Evolutionary conservation across 1,140 invertebrate species (phyloP).

Genomic region (Drosophila setifemur): DNA sequence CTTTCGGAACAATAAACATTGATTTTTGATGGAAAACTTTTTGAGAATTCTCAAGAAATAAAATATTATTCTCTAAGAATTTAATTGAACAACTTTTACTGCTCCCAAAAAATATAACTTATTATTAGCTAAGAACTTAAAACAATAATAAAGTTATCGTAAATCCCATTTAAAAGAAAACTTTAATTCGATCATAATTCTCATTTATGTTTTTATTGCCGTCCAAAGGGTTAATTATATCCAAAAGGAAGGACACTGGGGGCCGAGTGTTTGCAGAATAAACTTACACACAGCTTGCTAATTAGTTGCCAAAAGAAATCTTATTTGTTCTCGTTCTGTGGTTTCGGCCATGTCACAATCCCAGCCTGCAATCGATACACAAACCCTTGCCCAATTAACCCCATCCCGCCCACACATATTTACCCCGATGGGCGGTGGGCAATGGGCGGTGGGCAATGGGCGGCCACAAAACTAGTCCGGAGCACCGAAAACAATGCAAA

Average conservation of each 20-base stretch:
- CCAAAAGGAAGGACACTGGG: background rate
- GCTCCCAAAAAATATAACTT: too few species aligned
- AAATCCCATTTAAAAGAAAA: too few species aligned
- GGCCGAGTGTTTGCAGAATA: slow-evolving; percentile 24
- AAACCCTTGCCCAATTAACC: slow-evolving; percentile 53
- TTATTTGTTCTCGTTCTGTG: slow-evolving; percentile 58
- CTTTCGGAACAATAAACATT: too few species aligned
- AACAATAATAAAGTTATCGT: too few species aligned
- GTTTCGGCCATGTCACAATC: slow-evolving; percentile 49
- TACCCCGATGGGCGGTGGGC: background rate
- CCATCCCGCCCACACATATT: background rate
- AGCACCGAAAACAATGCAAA: slow-evolving; percentile 38
- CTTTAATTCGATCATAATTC: too few species aligned
- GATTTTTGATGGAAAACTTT: too few species aligned
- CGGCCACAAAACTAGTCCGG: background rate
- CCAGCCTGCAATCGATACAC: slow-evolving; percentile 30
- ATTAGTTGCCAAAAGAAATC: slow-evolving; percentile 73
- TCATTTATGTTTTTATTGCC: slow-evolving; percentile 42
- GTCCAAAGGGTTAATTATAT: slow-evolving; percentile 52
- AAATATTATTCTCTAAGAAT: too few species aligned
- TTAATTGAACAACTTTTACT: too few species aligned
- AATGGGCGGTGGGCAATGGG: background rate
- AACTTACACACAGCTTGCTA: slow-evolving; percentile 49
- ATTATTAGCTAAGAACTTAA: too few species aligned
- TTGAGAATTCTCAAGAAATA: too few species aligned